Base-by-base conservation (phyloP, 2,888 invertebrate species). In the Octodonta nipae region DNA sequence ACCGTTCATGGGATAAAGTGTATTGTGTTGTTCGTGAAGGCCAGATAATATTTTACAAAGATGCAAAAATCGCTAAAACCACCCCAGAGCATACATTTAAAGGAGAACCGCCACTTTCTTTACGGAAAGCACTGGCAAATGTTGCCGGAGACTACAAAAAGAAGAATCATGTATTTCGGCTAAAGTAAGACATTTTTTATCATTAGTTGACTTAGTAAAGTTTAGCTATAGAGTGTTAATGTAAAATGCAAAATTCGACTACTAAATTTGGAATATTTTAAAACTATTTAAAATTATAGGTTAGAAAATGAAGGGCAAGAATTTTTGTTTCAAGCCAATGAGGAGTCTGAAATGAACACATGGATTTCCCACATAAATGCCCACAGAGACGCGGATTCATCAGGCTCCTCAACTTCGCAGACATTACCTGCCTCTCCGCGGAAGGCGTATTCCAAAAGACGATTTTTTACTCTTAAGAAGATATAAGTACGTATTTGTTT, bases 391-490 rank as follows among this genome's bases (percentile, higher is more conserved):
- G 61, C 64, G 35, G 73, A 75, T 45, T 65, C 80, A 40, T 82
- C 84, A 53, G 71, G 75, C 32, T 74, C 79, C 35, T 73, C 76
- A 33, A 78, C 88, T 65, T 82, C 88, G 49, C 91, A 92, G 68
- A 93, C 93, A 52, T 74, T 93, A 64, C 95, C 93, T 51, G 89
- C 92, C 52, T 77, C 81, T 44, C 86, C 83, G 63, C 79, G 82
- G 67, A 82, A 81, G 65, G 85, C 84, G 55, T 86, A 88, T 68
- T 82, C 86, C 61, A 93, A 93, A 73, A 80, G 87, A 61, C 80
- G 89, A 67, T 93, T 95, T 77, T 92, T 95, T 75, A 93, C 93
- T 60, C 78, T 93, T 66, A 93, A 92, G 77, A 93, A 92, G 78
- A 92, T 89, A 82, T 89, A 77, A 83, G 76, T n/a, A n/a, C n/a